Evolutionary conservation across 2,797 vertebrate species (phyloP), one percentile per base, ranked within the genome.

Genomic region (Lophotriccus pileatus): DNA sequence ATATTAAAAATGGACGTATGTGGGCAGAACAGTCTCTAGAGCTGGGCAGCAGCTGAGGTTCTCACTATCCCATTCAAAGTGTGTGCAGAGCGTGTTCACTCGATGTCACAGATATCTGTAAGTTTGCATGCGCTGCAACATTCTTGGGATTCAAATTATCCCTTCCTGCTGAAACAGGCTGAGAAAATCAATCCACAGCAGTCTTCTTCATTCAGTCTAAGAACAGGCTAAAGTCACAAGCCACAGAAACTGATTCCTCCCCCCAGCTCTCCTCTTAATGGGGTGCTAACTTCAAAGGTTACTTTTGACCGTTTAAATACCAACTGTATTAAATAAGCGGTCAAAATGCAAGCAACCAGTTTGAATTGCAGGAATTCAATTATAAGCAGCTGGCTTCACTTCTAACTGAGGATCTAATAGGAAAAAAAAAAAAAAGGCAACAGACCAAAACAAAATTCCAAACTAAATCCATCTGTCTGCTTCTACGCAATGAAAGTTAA

Each of bases 391-490:
- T 93, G 95, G 89, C 73, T 93, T 93, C 75, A 50, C 83, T 94
- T 93, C 87, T 90, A 84, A 91, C 85, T 60, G 89, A 87, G 87
- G 37, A 90, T 70, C 92, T 70, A 53, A 66, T 46, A 18, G 36
- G 44, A 4, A 21, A 32, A 91, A 79, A 85, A 70, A 68, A 43
- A 64, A 68, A 77, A 62, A 72, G 7, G n/a, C 47, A 68, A 70
- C 80, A 81, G 81, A 95, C 88, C 91, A 94, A 96, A 96, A 95
- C 94, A 95, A 94, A 95, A 96, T 91, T 96, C 95, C 94, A 95
- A 94, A 93, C 87, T 92, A 94, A 95, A 94, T 94, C 92, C 87
- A 72, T 91, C 93, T 95, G 93, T 96, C 96, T 96, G 91, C 70
- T 84, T 76, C 89, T 84, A 7, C 69, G 88, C 91, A 76, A 44